Percentiles rank a stretch among this genome's conserved stretches.
These are phyloP conservation scores for Acipenser transmontanus DNA, from an alignment of 2,797 vertebrate species.

Conservation along the genomic window DNA sequence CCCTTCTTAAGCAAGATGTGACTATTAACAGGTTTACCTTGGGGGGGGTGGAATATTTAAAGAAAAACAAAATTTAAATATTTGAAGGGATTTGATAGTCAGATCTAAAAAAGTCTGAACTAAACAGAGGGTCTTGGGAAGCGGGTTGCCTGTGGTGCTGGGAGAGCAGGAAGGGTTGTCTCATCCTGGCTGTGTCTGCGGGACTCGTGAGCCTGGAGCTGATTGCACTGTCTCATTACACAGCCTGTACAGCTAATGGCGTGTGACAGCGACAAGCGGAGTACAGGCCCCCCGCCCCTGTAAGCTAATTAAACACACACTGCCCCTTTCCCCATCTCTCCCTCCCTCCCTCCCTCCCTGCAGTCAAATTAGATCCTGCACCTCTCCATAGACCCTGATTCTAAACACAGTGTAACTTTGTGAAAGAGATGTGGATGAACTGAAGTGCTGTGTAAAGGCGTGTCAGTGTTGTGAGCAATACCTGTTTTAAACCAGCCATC, in stretches of 20 bases:
- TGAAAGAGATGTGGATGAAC: no score
- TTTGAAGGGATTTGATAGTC: no score
- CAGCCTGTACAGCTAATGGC: constrained; percentile 85
- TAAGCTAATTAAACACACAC: constrained; percentile 87
- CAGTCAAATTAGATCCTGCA: constrained; percentile 12
- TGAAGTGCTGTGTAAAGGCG: no score
- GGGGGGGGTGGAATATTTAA: no score
- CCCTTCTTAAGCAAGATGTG: no score
- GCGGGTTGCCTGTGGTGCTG: neutral
- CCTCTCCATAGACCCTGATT: constrained; percentile 35
- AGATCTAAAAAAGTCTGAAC: no score
- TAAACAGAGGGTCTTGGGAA: no score
- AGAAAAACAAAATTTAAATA: no score
- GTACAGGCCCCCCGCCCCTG: constrained; percentile 77
- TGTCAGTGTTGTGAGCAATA: constrained; percentile 34
- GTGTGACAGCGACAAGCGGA: constrained; percentile 88
- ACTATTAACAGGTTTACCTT: no score
- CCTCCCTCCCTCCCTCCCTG: neutral
- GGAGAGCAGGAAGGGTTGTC: neutral
- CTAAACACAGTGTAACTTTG: neutral
- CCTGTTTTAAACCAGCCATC: constrained; percentile 93
- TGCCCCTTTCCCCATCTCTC: constrained; percentile 44
- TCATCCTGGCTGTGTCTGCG: constrained; percentile 34
- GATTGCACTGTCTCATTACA: constrained; percentile 83
- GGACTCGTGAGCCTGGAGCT: constrained; percentile 75